Percentiles rank a stretch among this genome's conserved stretches.
These are phyloP conservation scores for Thaumatotibia leucotreta DNA, from an alignment of 1,140 invertebrate species.

Conservation along the genomic window DNA sequence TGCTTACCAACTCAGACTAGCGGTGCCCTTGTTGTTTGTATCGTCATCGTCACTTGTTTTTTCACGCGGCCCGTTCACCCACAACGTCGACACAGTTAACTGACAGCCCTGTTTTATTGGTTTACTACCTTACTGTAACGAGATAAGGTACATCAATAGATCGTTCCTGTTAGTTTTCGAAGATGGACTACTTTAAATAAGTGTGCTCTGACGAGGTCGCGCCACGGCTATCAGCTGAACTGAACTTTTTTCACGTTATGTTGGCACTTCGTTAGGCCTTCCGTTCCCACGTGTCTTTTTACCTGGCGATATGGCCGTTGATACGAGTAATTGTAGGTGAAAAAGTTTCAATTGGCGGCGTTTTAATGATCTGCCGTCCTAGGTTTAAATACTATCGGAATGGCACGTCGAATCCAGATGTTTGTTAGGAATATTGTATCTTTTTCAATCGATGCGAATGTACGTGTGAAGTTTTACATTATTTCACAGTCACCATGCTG, in stretches of 20 bases:
- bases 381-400: background rate
- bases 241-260: conserved; percentile 17
- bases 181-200: background rate
- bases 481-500: background rate
- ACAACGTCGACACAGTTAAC: too few relatives aligned
- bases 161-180: background rate
- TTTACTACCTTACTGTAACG: too few relatives aligned
- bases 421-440: too few relatives aligned
- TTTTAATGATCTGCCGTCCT: background rate
- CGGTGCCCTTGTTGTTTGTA: too few relatives aligned
- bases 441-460: background rate
- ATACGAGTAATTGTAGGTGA: conserved; percentile 6
- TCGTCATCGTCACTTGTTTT: too few relatives aligned
- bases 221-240: background rate
- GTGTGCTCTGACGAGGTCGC: background rate
- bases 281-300: conserved; percentile 19
- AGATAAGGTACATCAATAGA: too few relatives aligned
- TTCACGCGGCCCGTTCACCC: too few relatives aligned
- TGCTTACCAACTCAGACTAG: too few relatives aligned
- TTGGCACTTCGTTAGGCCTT: conserved; percentile 13
- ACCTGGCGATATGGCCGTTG: conserved; percentile 9
- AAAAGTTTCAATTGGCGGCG: background rate
- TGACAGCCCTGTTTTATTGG: too few relatives aligned
- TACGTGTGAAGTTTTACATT: background rate
- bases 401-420: background rate